These are phyloP conservation scores for Urocolius indicus DNA, from an alignment of 2,113 vertebrate genomes.

Conservation along the genomic window DNA sequence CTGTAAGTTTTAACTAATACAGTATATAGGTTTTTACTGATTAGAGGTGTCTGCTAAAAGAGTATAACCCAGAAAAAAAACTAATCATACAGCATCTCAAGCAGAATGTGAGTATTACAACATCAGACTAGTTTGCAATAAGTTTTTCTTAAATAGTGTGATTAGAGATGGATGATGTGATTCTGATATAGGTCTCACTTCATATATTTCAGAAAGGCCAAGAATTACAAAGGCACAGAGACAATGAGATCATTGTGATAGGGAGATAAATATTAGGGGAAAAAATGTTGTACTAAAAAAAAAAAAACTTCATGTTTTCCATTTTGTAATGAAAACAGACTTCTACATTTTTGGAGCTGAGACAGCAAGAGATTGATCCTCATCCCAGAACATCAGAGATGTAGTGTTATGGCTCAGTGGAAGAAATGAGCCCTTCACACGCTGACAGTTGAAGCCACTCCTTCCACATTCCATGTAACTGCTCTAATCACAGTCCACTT, in stretches of 20 bases:
- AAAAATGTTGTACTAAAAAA: neutral
- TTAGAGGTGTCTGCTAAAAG: constrained; percentile 1
- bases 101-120: neutral
- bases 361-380: neutral
- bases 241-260: neutral
- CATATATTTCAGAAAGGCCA: neutral
- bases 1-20: neutral
- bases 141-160: neutral
- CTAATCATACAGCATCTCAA: neutral
- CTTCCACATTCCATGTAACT: neutral
- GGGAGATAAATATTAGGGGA: neutral
- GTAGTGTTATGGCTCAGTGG: neutral
- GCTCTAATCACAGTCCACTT: neutral
- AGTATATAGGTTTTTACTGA: neutral
- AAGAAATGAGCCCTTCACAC: neutral
- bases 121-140: neutral
- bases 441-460: neutral
- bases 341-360: neutral
- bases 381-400: neutral
- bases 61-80: neutral
- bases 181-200: fast-evolving
- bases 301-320: neutral
- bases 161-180: neutral
- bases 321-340: neutral
- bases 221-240: neutral